Percentiles rank a stretch among this genome's conserved stretches.
phyloP scores from a whole-genome alignment of 2,888 invertebrate species.

The Colostygia pectinataria region DNA sequence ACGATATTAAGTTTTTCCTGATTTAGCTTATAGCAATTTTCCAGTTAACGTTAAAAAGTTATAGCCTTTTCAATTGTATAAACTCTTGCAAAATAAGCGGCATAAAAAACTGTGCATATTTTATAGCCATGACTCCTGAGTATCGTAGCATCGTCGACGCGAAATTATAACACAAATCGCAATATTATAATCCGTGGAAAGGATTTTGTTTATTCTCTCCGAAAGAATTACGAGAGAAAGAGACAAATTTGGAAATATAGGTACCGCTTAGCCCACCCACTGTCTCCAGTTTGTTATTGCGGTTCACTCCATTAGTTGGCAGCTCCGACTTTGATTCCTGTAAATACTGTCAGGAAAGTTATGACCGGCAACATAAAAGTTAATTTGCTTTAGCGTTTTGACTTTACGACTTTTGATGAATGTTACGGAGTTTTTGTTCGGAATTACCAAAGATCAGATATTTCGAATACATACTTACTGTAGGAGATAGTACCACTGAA shows the following conservation, averaged over 20 bases:
- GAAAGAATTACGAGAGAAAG: constrained; percentile 45
- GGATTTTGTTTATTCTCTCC: constrained; percentile 52
- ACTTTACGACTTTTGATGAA: constrained; percentile 35
- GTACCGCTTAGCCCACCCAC: constrained; percentile 48
- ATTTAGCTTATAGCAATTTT: constrained; percentile 17
- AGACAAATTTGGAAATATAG: constrained; percentile 56
- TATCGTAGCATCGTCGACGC: no score
- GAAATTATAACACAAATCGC: no score
- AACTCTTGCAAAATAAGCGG: background rate
- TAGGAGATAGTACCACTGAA: background rate
- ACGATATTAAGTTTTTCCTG: constrained; percentile 20
- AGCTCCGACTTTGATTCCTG: constrained; percentile 39
- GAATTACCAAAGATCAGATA: constrained; percentile 10
- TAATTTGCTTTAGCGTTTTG: constrained; percentile 35
- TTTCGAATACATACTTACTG: background rate
- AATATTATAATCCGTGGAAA: constrained; percentile 36
- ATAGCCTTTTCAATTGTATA: constrained; percentile 6
- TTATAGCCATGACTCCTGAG: no score
- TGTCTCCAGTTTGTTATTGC: constrained; percentile 56
- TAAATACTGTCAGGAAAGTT: constrained; percentile 33
- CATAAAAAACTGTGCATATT: no score
- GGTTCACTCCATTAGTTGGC: constrained; percentile 55
- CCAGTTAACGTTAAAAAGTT: constrained; percentile 9
- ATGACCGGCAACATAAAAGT: constrained; percentile 30
- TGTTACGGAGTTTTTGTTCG: constrained; percentile 25